Evolutionary conservation across 2,113 vertebrate species (phyloP).

Genomic region (Alligator mississippiensis): DNA sequence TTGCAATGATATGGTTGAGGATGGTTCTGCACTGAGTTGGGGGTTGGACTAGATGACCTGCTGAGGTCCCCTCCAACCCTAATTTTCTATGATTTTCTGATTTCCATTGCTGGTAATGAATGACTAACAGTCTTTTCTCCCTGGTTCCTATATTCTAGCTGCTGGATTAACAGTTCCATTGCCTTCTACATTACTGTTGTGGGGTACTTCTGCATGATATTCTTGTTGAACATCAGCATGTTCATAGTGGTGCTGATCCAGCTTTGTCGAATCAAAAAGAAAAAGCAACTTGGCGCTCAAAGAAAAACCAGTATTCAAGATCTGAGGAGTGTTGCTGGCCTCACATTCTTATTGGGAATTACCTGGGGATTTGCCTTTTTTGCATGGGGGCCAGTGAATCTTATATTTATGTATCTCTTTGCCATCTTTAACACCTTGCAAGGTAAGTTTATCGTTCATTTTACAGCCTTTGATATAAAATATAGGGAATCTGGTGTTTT

Average conservation of each 20-base stretch:
- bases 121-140: conserved; percentile 3
- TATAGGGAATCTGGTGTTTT: not conserved
- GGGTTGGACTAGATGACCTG: no score
- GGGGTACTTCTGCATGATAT: conserved; percentile 91
- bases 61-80: no score
- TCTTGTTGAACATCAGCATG: conserved; percentile 89
- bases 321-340: conserved; percentile 88
- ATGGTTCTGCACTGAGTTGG: not conserved
- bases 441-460: conserved; percentile 79
- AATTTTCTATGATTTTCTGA: not conserved
- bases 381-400: conserved; percentile 88
- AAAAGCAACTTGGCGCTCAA: conserved; percentile 90
- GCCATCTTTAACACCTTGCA: conserved; percentile 94
- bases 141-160: conserved; percentile 79
- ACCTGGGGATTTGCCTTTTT: conserved; percentile 98
- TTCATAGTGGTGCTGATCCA: conserved; percentile 95
- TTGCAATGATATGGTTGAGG: not conserved
- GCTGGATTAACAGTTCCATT: conserved; percentile 89
- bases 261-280: conserved; percentile 92
- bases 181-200: conserved; percentile 93
- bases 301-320: conserved; percentile 87
- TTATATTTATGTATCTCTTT: conserved; percentile 93
- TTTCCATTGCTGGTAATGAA: not conserved
- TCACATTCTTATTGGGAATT: conserved; percentile 92
- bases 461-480: not conserved